Conservation (phyloP, 2,113 vertebrate species). For the Tenrec ecaudatus region DNA sequence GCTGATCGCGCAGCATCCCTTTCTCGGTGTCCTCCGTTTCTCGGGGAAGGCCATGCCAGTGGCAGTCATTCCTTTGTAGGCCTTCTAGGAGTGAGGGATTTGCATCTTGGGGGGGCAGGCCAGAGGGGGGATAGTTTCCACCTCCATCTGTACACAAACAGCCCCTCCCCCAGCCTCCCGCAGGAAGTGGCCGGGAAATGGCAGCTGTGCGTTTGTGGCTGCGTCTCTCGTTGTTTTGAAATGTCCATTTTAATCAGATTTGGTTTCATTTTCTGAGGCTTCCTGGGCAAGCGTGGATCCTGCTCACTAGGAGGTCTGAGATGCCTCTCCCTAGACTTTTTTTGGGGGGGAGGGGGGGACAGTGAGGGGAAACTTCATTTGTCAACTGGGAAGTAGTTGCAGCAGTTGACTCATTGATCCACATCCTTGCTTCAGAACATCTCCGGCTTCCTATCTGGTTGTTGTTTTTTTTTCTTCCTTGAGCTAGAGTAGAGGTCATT, state of each 20-base stretch:
- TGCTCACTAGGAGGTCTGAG: slow-evolving; percentile 51
- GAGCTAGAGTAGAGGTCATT: slow-evolving; percentile 68
- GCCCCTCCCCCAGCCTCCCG: slow-evolving; percentile 80
- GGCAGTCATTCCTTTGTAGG: slow-evolving; percentile 61
- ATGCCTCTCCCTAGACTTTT: slow-evolving; percentile 32
- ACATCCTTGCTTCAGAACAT: not conserved
- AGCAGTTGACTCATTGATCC: slow-evolving; percentile 39
- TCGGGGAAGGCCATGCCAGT: not conserved
- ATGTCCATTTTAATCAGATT: slow-evolving; percentile 86
- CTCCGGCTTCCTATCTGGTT: slow-evolving; percentile 26
- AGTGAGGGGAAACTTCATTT: slow-evolving; percentile 31
- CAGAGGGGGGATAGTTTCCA: slow-evolving; percentile 43
- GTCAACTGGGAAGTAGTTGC: slow-evolving; percentile 56
- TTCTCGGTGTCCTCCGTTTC: not conserved
- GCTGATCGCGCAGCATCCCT: not conserved
- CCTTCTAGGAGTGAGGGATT: slow-evolving; percentile 49
- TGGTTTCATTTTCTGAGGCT: slow-evolving; percentile 82
- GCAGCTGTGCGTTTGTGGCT: slow-evolving; percentile 83
- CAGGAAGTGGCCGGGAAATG: slow-evolving; percentile 88
- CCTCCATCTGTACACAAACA: slow-evolving; percentile 78
- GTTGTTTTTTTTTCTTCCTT: not conserved
- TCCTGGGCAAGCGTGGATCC: slow-evolving; percentile 65
- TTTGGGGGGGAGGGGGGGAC: not conserved
- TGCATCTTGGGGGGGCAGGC: slow-evolving; percentile 31
- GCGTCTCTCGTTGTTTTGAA: slow-evolving; percentile 84